Percentiles rank a stretch among this genome's conserved stretches.
These are phyloP conservation scores for Drosophila colorata DNA, from an alignment of 2,888 invertebrate species.

Conservation along the genomic window DNA sequence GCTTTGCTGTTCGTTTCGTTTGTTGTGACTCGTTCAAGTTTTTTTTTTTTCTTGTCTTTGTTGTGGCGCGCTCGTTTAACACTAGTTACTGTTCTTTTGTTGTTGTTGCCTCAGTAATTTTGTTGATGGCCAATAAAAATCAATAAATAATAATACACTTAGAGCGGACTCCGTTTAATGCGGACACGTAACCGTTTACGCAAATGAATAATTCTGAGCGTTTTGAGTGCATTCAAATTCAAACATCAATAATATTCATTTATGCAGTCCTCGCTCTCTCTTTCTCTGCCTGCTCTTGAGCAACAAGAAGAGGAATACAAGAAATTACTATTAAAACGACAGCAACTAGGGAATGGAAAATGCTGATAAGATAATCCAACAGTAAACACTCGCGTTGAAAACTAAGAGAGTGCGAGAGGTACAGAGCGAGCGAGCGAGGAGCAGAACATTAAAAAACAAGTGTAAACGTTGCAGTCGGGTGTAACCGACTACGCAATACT, in stretches of 20 bases:
- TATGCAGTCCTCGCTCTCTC: conserved; percentile 1
- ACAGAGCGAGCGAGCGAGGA: not conserved
- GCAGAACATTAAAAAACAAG: not conserved
- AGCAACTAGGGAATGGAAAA: conserved; percentile 46
- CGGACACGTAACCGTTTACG: not conserved
- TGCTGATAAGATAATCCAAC: conserved; percentile 60
- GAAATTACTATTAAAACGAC: conserved; percentile 46
- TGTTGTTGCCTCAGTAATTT: conserved; percentile 52
- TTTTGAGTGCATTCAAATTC: not conserved
- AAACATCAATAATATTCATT: conserved; percentile 12
- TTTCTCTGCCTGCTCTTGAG: not conserved
- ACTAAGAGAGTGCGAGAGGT: conserved; percentile 6
- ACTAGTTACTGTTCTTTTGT: conserved; percentile 13
- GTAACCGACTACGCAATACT: no score
- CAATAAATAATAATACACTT: conserved; percentile 80
- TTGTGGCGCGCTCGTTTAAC: conserved; percentile 73
- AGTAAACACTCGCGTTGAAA: conserved; percentile 15
- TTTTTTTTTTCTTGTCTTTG: conserved; percentile 53
- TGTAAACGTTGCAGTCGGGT: no score
- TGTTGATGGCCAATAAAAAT: conserved; percentile 59
- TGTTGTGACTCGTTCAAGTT: conserved; percentile 51
- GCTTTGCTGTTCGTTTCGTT: conserved; percentile 35
- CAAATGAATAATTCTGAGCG: conserved; percentile 3
- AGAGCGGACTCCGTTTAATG: conserved; percentile 10
- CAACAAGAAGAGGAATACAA: not conserved